Conservation (phyloP, 2,797 vertebrate species). For the Limosa lapponica region DNA sequence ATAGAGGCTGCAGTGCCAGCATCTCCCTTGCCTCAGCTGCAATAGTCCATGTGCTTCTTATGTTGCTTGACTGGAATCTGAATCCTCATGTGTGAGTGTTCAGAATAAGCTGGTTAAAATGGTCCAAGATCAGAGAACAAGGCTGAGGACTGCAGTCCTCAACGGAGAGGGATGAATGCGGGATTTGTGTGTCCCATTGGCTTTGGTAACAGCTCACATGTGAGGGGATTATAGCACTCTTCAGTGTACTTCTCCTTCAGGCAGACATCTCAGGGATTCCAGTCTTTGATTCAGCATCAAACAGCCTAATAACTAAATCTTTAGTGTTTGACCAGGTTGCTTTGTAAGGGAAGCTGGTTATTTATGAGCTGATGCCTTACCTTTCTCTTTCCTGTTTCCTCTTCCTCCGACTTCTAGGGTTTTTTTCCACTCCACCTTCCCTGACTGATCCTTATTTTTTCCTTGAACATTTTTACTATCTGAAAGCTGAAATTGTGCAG, state of each 20-base stretch:
- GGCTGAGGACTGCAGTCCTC: neutral
- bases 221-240: accelerated
- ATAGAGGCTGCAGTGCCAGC: neutral
- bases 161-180: neutral
- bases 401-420: neutral
- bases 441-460: neutral
- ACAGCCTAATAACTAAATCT: neutral
- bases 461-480: neutral
- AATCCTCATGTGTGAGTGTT: neutral
- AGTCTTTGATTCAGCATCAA: neutral
- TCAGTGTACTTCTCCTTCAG: neutral
- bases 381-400: neutral
- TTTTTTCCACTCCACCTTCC: neutral
- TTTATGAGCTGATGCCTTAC: neutral
- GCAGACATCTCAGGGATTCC: neutral
- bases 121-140: neutral
- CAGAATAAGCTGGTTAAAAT: neutral
- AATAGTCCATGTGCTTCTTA: neutral
- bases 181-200: neutral
- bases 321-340: neutral
- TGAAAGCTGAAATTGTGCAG: neutral
- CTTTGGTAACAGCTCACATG: neutral
- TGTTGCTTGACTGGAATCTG: neutral
- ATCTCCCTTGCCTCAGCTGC: neutral
- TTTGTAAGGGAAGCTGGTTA: neutral